Base-by-base conservation (phyloP, 2,797 vertebrate genomes). In the Nyctalus aviator region DNA sequence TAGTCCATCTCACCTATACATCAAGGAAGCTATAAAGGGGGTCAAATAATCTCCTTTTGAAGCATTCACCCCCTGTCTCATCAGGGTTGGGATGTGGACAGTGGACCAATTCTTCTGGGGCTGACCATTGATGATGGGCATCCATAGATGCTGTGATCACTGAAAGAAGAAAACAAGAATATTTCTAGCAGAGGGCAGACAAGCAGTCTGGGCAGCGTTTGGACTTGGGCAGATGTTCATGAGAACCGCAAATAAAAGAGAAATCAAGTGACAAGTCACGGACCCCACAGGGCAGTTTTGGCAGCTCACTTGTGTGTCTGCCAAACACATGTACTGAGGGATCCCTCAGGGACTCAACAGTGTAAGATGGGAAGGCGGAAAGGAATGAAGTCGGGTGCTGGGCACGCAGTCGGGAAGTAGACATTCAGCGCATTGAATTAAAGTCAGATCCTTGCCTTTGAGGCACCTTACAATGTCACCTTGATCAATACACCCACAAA, bases 151-250 rank as follows among this genome's bases (percentile, higher is more conserved):
- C 3, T 68, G 10, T 11, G 21, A 3, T 41, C 37, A 71, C 62
- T 92, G 14, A 57, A 84, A 69, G 35, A 35, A 66, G 14, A 44
- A 93, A 79, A 79, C 23, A 30, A 18, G 35, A 69, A 50, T 83
- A 7, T 32, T 1, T 62, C 8, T 17, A 68, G 4, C 35, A 76
- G 30, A 90, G 30, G 27, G 7, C 4, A 20, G 6, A 77, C 78
- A 30, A 18, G 37, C 4, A 11, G 21, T 44, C 12, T 81, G 46
- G 55, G 44, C 30, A 50, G 9, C 57, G n/a, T 84, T 48, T 92
- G 66, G 15, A 88, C 25, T 71, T 50, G 30, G 35, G 55, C n/a
- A 73, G 12, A 81, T 79, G 46, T 95, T 86, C n/a, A 20, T 91
- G 75, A 84, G 62, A 89, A 73, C 32, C 53, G 2, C 11, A 83